A percentile compares a stretch with the other conserved stretches of the same genome.
These are phyloP conservation scores for Bombus consobrinus DNA, from an alignment of 1,140 invertebrate genomes.

Conservation along the genomic window DNA sequence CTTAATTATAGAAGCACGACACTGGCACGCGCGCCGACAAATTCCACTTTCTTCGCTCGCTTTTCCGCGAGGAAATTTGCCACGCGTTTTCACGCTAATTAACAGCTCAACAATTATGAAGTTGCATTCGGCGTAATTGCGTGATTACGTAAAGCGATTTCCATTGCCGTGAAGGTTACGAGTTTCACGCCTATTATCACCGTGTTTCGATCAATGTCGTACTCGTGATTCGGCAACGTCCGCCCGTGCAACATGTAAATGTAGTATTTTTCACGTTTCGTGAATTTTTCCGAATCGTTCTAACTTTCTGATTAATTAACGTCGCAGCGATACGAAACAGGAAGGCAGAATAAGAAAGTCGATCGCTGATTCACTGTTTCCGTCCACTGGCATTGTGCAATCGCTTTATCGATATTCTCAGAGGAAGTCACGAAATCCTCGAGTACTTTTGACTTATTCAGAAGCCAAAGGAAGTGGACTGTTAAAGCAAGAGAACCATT, in stretches of 20 bases:
- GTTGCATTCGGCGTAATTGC: not conserved
- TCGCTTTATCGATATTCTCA: not conserved
- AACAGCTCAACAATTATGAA: not conserved
- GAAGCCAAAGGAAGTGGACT: not conserved
- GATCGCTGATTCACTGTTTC: not conserved
- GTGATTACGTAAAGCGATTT: not conserved
- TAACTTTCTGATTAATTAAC: not conserved
- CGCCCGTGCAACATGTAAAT: too few species aligned
- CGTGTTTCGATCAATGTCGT: not conserved
- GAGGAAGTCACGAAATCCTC: not conserved
- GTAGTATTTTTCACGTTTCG: too few species aligned
- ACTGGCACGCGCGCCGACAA: too few species aligned
- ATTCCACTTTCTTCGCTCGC: not conserved
- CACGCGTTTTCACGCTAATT: conserved; percentile 30
- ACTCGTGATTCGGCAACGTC: not conserved
- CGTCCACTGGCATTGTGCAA: not conserved
- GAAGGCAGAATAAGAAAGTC: not conserved
- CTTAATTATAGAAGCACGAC: too few species aligned
- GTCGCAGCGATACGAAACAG: not conserved
- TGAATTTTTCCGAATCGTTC: not conserved
- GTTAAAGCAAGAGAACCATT: not conserved
- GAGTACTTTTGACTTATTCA: not conserved
- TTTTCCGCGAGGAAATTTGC: not conserved
- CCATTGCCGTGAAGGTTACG: conserved; percentile 14
- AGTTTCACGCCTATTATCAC: not conserved